A percentile compares a stretch with the other conserved stretches of the same genome.
Conservation (phyloP, 2,888 invertebrate species). For the Glaucopsyche alexis region DNA sequence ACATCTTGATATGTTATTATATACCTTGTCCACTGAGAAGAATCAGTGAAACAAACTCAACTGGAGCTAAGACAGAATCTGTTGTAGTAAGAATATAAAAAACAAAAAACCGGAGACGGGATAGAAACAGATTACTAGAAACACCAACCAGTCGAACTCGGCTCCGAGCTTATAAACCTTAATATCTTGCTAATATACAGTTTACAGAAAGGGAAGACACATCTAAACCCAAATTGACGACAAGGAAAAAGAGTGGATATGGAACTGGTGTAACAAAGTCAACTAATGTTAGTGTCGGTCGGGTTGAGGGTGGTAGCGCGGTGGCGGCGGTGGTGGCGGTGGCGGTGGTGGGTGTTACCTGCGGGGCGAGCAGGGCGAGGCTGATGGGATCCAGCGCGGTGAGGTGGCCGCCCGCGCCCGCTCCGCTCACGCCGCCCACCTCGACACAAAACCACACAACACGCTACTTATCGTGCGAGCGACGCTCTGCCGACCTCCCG, state of each 20-base stretch:
- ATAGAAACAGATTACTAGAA: neutral
- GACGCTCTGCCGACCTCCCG: slow-evolving; percentile 38
- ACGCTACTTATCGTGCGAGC: slow-evolving; percentile 77
- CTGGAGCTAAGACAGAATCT: neutral
- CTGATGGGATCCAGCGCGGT: slow-evolving; percentile 79
- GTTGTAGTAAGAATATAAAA: neutral
- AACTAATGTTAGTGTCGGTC: neutral
- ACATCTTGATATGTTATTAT: neutral
- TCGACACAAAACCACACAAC: slow-evolving; percentile 81
- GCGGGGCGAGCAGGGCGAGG: slow-evolving; percentile 78
- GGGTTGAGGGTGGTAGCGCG: slow-evolving; percentile 38
- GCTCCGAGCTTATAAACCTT: neutral
- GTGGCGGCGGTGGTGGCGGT: slow-evolving; percentile 43
- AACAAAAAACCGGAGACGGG: neutral
- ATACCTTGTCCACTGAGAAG: neutral
- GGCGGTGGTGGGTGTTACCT: slow-evolving; percentile 61
- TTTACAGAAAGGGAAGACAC: neutral
- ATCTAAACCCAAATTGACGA: neutral
- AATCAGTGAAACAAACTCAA: neutral
- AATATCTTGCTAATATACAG: no score
- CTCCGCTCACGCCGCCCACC: slow-evolving; percentile 81
- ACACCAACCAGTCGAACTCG: neutral
- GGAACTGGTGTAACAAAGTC: neutral
- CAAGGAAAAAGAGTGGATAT: neutral
- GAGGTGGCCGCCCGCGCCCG: slow-evolving; percentile 79